Evolutionary conservation across 64 coral and sea anemone species (phyloP).

Genomic region (Anthopleura sola): DNA sequence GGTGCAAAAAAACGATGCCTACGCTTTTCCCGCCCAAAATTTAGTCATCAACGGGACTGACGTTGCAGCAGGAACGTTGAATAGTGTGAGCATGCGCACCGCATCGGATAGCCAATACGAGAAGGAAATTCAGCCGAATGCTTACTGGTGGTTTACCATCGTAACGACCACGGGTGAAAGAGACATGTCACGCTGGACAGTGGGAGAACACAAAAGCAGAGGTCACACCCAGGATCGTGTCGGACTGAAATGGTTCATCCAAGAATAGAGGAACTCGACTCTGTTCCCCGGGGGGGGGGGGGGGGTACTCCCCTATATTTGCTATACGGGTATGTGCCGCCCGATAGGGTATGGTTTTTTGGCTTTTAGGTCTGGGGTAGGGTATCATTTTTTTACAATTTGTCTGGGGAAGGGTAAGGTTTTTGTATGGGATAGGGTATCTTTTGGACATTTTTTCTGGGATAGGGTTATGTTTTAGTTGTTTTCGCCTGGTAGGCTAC

Average conservation of each 20-base stretch:
- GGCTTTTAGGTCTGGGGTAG: no score
- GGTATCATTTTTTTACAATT: no score
- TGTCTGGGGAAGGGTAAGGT: no score
- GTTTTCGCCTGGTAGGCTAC: no score
- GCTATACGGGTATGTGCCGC: no score
- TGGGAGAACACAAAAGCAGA: constrained; percentile 65
- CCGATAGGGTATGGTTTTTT: no score
- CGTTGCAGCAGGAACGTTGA: constrained; percentile 61
- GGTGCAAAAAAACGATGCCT: constrained; percentile 56
- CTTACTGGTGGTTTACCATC: constrained; percentile 89
- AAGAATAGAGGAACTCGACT: constrained; percentile 18
- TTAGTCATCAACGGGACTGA: constrained; percentile 51
- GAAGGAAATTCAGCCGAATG: constrained; percentile 49
- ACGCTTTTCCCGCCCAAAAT: constrained; percentile 74
- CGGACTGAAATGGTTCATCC: constrained; percentile 70
- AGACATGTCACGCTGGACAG: constrained; percentile 87
- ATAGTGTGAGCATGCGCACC: constrained; percentile 52
- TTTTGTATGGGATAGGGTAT: no score
- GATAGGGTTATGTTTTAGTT: no score
- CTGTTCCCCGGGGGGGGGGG: no score
- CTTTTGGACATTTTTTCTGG: no score
- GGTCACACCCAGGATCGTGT: constrained; percentile 56
- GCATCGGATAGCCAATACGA: constrained; percentile 59
- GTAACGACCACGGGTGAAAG: constrained; percentile 58
- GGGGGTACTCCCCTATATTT: no score